Conservation (phyloP, 2,113 vertebrate genomes). For the sheep (Ovis aries) region ARS-UI_Ramb_v3.0 NC_056060.1:39776501-39777000, state of each 20-base stretch:
- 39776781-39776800: neutral
- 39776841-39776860: neutral
- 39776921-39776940: constrained; percentile 45
- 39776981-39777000: constrained; percentile 49
- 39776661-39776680: too few species aligned
- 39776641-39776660: too few species aligned
- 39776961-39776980: constrained; percentile 70
- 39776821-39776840: neutral
- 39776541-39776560: too few species aligned
- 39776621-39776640: too few species aligned
- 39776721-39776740: neutral
- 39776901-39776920: constrained; percentile 17
- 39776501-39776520: too few species aligned
- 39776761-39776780: neutral
- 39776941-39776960: constrained; percentile 70
- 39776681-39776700: too few species aligned
- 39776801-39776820: neutral
- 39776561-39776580: too few species aligned
- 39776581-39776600: too few species aligned
- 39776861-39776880: neutral
- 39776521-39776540: too few species aligned
- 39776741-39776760: neutral
- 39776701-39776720: too few species aligned
- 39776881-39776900: neutral
- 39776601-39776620: too few species aligned